A percentile compares a stretch with the other conserved stretches of the same genome.
Conservation (phyloP, 2,888 invertebrate genomes). For the Plebejus argus region DNA sequence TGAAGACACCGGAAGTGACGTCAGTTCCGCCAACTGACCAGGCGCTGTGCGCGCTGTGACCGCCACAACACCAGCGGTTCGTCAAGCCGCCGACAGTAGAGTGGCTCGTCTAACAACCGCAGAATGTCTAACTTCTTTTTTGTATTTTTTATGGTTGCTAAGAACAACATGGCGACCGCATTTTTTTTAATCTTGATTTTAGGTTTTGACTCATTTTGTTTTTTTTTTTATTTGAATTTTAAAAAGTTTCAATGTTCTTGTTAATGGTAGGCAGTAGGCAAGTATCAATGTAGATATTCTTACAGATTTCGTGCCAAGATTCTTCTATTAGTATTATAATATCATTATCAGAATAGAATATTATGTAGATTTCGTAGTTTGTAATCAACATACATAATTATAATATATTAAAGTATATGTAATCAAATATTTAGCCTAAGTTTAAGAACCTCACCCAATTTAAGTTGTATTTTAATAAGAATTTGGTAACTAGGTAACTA, state of each 20-base stretch:
- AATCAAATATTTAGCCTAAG: conserved; percentile 22
- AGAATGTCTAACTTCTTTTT: neutral
- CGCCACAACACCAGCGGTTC: conserved; percentile 41
- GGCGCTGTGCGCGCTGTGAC: conserved; percentile 72
- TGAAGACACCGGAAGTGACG: conserved; percentile 62
- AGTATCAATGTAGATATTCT: neutral
- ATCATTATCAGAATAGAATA: neutral
- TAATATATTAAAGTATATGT: neutral
- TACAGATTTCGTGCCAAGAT: neutral
- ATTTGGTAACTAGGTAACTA: neutral
- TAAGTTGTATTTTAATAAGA: too few species aligned
- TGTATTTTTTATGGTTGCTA: neutral
- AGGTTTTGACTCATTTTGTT: neutral
- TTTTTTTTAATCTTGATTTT: neutral
- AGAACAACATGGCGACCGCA: neutral
- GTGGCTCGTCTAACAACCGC: conserved; percentile 66
- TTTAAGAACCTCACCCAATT: conserved; percentile 4
- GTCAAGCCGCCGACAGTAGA: conserved; percentile 61
- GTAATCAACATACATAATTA: neutral
- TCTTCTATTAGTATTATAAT: neutral
- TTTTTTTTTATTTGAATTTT: neutral
- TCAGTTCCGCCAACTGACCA: conserved; percentile 66
- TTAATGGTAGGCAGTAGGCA: neutral
- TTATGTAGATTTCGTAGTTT: neutral
- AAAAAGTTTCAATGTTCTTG: neutral